Evolutionary conservation across 2,797 vertebrate species (phyloP).

Genomic region (Lemur catta): DNA sequence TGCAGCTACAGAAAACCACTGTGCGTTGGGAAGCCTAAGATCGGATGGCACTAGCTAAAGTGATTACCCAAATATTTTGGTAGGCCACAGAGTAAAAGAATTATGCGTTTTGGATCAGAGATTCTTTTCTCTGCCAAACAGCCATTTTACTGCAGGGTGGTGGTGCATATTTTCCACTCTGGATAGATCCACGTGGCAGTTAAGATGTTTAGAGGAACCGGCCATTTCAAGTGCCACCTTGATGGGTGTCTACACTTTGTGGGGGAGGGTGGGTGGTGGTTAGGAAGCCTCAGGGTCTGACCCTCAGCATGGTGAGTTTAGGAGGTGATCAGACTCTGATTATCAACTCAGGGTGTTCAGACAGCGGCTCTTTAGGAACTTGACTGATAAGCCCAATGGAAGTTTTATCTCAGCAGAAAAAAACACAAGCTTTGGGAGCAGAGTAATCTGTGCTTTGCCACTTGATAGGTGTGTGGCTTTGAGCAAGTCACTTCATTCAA

Average conservation of each 20-base stretch:
- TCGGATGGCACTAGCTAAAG: background rate
- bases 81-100: conserved; percentile 30
- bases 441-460: background rate
- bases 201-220: background rate
- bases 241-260: background rate
- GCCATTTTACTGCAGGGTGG: background rate
- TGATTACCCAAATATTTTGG: conserved; percentile 44
- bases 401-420: background rate
- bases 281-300: background rate
- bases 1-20: background rate
- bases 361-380: background rate
- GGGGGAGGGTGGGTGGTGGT: background rate
- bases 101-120: background rate
- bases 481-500: background rate
- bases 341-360: background rate
- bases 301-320: background rate
- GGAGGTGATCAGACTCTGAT: background rate
- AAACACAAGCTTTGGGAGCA: background rate
- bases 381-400: background rate
- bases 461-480: background rate
- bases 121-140: conserved; percentile 14
- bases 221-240: background rate
- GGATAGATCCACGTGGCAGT: background rate
- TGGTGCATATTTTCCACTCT: background rate
- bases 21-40: background rate